Evolutionary conservation across 2,113 vertebrate genomes (phyloP).

Genomic region (Anguilla japonica): DNA sequence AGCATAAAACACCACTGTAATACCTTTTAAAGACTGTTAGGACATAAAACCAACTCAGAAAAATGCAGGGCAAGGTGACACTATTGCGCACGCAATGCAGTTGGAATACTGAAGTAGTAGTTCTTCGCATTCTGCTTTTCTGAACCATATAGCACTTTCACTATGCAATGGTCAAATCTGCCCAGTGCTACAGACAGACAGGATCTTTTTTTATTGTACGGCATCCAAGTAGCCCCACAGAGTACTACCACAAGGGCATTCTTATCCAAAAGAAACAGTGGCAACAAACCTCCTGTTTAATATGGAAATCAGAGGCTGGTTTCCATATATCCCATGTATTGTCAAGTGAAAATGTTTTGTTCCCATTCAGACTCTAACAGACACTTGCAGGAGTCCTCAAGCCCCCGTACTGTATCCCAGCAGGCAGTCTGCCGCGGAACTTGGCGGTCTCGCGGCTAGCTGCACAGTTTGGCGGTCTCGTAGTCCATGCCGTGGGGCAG

Average conservation of each 20-base stretch:
- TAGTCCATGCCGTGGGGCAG: slow-evolving; percentile 83
- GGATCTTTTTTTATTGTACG: not conserved
- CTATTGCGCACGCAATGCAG: not conserved
- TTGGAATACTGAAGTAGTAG: not conserved
- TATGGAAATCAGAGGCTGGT: too few relatives aligned
- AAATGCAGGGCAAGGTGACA: not conserved
- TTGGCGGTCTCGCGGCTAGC: slow-evolving; percentile 61
- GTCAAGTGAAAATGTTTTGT: not conserved
- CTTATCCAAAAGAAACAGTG: not conserved
- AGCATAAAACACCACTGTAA: not conserved
- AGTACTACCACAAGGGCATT: not conserved
- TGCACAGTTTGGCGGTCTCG: slow-evolving; percentile 90
- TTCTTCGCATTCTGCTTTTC: not conserved
- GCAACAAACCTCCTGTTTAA: not conserved
- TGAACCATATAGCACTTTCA: not conserved
- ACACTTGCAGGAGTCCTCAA: not conserved
- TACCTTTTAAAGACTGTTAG: not conserved
- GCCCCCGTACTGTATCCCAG: not conserved
- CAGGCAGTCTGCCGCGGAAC: too few relatives aligned
- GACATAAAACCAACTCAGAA: not conserved
- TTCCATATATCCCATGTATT: too few relatives aligned
- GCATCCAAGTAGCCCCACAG: not conserved
- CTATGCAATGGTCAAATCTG: not conserved
- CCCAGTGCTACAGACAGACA: not conserved
- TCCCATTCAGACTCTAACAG: not conserved